Evolutionary conservation across 2,888 invertebrate genomes (phyloP), one percentile per base, ranked within the genome.

Genomic region (Lypha dubia): DNA sequence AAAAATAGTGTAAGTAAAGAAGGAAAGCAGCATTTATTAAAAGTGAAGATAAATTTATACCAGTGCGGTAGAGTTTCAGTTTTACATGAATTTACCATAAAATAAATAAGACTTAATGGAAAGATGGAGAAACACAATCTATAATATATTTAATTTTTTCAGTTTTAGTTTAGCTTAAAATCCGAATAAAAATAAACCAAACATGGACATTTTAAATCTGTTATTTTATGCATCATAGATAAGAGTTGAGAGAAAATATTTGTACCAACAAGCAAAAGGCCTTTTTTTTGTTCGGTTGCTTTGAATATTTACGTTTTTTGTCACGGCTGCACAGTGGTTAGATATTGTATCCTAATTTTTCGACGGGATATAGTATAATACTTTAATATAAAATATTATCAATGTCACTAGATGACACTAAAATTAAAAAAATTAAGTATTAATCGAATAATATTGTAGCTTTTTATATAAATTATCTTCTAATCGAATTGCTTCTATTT

Each of bases 171-270:
- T 41, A 62, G 38, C 3, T 62, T 38, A 8, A 62, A 62, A 62
- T 38, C 1, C 13, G 41, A 41, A 41, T 41, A 15, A 41, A 62
- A 62, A 62, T 38, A 62, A 35, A 60, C 35, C 35, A 35, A 49
- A 51, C 17, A 58, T 38, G 60, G 68, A 62, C 46, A 70, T 49
- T 58, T 71, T 71, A 63, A 58, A 71, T 44, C 79, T 71, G 71
- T 73, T 73, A 70, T 63, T 68, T 77, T 70, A 62, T 77, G 62
- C 77, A 70, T 62, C 62, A 41, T 38, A 24, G 41, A 65, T 46
- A n/a, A 44, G 1, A 44, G 1, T 2, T 9, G 24, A 9, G 63
- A 24, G 15, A 63, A 41, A 44, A 15, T 8, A 9, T 38, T 38
- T 35, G 58, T 35, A 17, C 17, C 11, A 17, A 35, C 17, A 58